phyloP scores from a whole-genome alignment of 2,113 vertebrate genomes.

The Patagioenas fasciata region DNA sequence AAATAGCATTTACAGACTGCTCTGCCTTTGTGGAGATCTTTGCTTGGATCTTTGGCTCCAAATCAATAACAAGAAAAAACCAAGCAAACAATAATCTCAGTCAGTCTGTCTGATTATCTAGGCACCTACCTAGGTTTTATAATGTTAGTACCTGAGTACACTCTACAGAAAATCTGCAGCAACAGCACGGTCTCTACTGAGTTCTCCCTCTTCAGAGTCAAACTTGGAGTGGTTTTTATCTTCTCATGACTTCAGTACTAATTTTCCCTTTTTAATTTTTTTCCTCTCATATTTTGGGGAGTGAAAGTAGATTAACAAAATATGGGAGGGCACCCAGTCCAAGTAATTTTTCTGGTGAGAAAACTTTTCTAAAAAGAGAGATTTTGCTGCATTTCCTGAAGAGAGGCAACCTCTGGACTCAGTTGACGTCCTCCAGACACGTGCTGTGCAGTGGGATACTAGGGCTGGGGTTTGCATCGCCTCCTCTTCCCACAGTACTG shows the following conservation, averaged over 20 bases:
- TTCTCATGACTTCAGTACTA: background rate
- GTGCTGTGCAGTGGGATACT: rapidly evolving
- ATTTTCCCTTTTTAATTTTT: background rate
- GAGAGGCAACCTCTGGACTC: background rate
- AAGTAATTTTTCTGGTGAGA: background rate
- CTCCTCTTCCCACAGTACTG: background rate
- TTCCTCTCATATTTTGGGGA: background rate
- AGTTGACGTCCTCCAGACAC: background rate
- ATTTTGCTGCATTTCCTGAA: background rate
- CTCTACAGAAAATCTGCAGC: background rate
- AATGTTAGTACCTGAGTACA: background rate
- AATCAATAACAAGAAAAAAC: slow-evolving; percentile 21
- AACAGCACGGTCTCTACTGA: background rate
- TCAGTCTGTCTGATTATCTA: slow-evolving; percentile 48
- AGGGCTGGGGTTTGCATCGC: rapidly evolving
- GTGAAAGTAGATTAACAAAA: background rate
- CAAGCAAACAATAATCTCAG: slow-evolving; percentile 25
- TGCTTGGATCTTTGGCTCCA: slow-evolving; percentile 58
- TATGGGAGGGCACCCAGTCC: rapidly evolving
- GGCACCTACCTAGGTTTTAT: slow-evolving; percentile 37
- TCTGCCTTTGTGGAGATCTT: slow-evolving; percentile 24
- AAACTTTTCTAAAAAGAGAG: background rate
- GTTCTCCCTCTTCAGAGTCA: background rate
- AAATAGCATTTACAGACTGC: background rate
- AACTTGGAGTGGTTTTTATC: background rate